phyloP scores from a whole-genome alignment of 2,113 vertebrate species.

The Solenodon paradoxus region DNA sequence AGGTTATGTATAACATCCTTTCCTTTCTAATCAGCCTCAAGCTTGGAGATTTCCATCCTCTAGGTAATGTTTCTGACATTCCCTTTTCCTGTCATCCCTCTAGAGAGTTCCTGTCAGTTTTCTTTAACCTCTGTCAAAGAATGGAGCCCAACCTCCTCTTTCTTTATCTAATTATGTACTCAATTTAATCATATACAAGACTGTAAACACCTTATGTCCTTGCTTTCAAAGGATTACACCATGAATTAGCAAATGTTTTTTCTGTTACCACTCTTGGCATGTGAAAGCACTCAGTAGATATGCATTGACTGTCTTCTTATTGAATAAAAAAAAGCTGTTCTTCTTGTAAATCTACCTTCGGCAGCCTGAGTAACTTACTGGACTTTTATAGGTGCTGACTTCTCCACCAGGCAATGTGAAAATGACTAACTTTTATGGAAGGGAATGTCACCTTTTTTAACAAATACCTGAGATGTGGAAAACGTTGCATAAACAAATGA shows the following conservation, averaged over 20 bases:
- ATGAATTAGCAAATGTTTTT: background rate
- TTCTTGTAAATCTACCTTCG: conserved; percentile 18
- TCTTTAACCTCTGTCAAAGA: conserved; percentile 40
- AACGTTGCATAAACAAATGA: background rate
- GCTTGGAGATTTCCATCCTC: background rate
- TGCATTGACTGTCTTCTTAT: background rate
- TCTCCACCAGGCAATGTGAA: background rate
- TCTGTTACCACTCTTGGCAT: background rate
- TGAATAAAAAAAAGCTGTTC: background rate
- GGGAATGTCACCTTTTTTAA: background rate
- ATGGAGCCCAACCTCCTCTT: background rate
- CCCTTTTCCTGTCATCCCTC: conserved; percentile 31
- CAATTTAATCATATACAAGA: background rate
- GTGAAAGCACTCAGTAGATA: background rate
- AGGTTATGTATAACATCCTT: conserved; percentile 52
- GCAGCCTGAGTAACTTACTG: background rate
- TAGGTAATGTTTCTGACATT: conserved; percentile 42
- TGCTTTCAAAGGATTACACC: conserved; percentile 3
- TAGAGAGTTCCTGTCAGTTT: conserved; percentile 52
- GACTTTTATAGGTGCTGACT: background rate
- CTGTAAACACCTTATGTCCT: background rate
- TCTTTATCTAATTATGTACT: background rate
- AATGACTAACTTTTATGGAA: too few species aligned
- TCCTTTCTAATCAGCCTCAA: conserved; percentile 51
- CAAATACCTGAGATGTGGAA: background rate